A percentile compares a stretch with the other conserved stretches of the same genome.
Evolutionary conservation across 2,797 vertebrate genomes (phyloP).

Genomic region (Bucorvus abyssinicus): DNA sequence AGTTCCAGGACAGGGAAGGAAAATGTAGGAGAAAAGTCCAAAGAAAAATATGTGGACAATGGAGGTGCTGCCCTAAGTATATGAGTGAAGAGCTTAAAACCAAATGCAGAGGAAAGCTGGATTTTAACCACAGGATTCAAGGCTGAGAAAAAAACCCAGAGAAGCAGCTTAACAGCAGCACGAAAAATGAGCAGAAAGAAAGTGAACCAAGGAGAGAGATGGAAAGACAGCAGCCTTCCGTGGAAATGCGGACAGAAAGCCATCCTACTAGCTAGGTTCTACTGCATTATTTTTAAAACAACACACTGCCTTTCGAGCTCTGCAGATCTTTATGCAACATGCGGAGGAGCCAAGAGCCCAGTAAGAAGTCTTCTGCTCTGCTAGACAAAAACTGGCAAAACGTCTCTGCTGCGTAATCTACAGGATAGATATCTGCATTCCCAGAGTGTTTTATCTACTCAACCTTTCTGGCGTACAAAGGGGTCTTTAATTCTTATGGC

Average conservation of each 20-base stretch:
- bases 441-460: neutral
- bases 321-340: neutral
- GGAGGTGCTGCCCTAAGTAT: neutral
- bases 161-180: neutral
- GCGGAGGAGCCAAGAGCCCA: neutral
- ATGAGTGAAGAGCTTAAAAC: neutral
- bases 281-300: neutral
- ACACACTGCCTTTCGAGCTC: neutral
- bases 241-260: neutral
- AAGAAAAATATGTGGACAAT: neutral
- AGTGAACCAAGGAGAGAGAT: neutral
- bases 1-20: neutral
- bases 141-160: neutral
- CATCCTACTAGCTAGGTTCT: neutral
- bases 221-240: neutral
- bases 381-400: neutral
- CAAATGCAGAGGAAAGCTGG: neutral
- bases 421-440: neutral
- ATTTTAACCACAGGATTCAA: neutral
- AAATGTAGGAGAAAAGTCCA: neutral
- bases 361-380: neutral
- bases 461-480: neutral
- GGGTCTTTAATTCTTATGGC: neutral
- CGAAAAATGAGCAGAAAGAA: neutral
- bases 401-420: neutral